phyloP scores from a whole-genome alignment of 2,888 invertebrate genomes.

The Stegana nigrithorax region DNA sequence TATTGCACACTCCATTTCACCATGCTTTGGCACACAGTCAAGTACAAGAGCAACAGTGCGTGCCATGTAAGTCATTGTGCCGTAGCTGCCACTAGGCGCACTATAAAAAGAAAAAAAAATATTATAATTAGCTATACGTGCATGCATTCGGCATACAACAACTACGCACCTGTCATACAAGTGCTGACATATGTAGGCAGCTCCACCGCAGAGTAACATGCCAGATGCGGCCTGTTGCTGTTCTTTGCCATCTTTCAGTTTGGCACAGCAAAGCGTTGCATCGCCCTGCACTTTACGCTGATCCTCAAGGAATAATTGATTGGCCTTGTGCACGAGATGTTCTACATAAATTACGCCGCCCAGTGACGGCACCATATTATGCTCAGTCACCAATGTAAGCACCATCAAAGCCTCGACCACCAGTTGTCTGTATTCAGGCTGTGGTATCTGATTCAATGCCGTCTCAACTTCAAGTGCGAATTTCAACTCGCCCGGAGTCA shows the following conservation, averaged over 20 bases:
- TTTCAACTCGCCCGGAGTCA: constrained; percentile 98
- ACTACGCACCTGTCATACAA: constrained; percentile 81
- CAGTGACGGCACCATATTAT: constrained; percentile 81
- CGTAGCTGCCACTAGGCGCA: constrained; percentile 96
- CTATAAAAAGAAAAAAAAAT: constrained; percentile 70
- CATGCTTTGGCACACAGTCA: constrained; percentile 80
- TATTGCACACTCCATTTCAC: constrained; percentile 85
- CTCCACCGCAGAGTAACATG: constrained; percentile 86
- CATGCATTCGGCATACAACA: background rate
- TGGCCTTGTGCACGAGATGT: constrained; percentile 92
- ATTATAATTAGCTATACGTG: background rate
- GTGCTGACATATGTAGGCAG: constrained; percentile 95
- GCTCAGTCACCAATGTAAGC: constrained; percentile 88
- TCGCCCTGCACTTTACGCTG: constrained; percentile 93
- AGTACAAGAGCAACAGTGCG: constrained; percentile 82
- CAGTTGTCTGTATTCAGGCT: constrained; percentile 97
- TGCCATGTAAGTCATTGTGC: constrained; percentile 97
- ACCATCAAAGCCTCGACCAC: constrained; percentile 98
- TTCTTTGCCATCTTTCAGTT: constrained; percentile 74
- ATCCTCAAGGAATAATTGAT: constrained; percentile 93
- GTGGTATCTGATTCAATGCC: constrained; percentile 95
- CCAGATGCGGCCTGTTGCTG: constrained; percentile 74
- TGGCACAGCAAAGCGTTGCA: constrained; percentile 93
- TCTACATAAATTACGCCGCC: constrained; percentile 90
- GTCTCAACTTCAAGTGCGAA: constrained; percentile 98